Percentiles rank a stretch among this genome's conserved stretches.
phyloP scores from a whole-genome alignment of 2,888 invertebrate species.

The Portevinia maculata region DNA sequence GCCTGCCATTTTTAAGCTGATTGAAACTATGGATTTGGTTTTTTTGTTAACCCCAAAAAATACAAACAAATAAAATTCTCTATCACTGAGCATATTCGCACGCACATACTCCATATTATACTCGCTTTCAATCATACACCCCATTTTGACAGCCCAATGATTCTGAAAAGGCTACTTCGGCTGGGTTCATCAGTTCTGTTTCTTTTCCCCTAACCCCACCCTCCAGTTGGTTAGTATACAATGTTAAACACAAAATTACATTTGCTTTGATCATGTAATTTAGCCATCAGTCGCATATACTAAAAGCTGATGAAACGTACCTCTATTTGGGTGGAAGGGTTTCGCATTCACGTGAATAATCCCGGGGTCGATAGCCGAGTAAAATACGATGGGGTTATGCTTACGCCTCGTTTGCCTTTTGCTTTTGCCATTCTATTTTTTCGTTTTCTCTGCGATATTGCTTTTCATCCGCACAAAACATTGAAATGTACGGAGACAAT shows the following conservation, averaged over 20 bases:
- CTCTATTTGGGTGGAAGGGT: slow-evolving; percentile 51
- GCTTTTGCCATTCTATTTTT: slow-evolving; percentile 22
- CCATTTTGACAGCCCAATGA: slow-evolving; percentile 62
- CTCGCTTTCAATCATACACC: background rate
- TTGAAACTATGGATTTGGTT: background rate
- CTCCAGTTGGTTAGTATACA: slow-evolving; percentile 29
- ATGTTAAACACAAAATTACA: slow-evolving; percentile 67
- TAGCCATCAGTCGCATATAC: slow-evolving; percentile 69
- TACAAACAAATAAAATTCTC: slow-evolving; percentile 17
- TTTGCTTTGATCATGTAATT: slow-evolving; percentile 73
- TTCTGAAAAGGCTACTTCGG: slow-evolving; percentile 52
- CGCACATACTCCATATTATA: background rate
- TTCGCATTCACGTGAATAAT: slow-evolving; percentile 69
- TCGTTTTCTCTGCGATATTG: background rate
- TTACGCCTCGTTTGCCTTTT: slow-evolving; percentile 52
- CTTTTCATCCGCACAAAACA: slow-evolving; percentile 49
- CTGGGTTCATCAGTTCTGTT: slow-evolving; percentile 29
- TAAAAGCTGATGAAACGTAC: slow-evolving; percentile 49
- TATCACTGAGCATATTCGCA: background rate
- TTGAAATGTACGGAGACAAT: slow-evolving; percentile 26
- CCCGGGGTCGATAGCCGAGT: slow-evolving; percentile 70
- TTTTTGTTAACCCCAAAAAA: slow-evolving; percentile 24
- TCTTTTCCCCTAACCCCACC: background rate
- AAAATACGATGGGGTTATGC: slow-evolving; percentile 58
- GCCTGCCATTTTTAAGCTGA: background rate